A percentile compares a stretch with the other conserved stretches of the same genome.
Evolutionary conservation across 2,888 invertebrate genomes (phyloP).

Genomic region (Harpalus rufipes): DNA sequence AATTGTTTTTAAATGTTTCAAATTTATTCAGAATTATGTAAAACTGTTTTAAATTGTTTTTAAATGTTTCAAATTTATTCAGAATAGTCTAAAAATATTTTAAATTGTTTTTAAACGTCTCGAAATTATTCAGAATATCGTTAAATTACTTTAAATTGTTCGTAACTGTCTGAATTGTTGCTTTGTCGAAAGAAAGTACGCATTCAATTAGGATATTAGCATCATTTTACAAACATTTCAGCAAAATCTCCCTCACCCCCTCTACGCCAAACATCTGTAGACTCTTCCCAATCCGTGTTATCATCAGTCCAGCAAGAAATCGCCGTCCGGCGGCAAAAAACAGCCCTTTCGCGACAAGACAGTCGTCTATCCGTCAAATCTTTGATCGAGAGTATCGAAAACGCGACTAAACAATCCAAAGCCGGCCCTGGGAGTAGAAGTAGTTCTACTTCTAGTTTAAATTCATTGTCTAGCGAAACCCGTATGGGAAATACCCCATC

Average conservation of each 20-base stretch:
- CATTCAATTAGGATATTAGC: too few relatives aligned
- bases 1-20: too few relatives aligned
- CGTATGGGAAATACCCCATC: slow-evolving; percentile 64
- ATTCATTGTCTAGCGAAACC: slow-evolving; percentile 79
- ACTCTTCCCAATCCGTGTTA: slow-evolving; percentile 76
- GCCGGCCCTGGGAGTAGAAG: slow-evolving; percentile 80
- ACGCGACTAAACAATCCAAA: slow-evolving; percentile 85
- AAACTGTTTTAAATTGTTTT: too few relatives aligned
- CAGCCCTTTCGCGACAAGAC: slow-evolving; percentile 82
- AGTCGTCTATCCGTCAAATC: slow-evolving; percentile 93
- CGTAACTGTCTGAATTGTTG: too few relatives aligned
- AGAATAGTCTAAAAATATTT: too few relatives aligned
- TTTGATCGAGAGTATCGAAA: slow-evolving; percentile 94
- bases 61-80: too few relatives aligned
- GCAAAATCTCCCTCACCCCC: slow-evolving; percentile 71
- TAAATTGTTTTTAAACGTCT: too few relatives aligned
- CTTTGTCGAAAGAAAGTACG: too few relatives aligned
- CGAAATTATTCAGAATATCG: too few relatives aligned
- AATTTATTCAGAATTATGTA: too few relatives aligned
- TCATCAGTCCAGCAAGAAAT: slow-evolving; percentile 81
- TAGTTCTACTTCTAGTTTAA: slow-evolving; percentile 83
- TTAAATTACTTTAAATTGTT: too few relatives aligned
- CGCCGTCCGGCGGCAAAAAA: slow-evolving; percentile 79
- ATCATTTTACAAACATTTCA: slow-evolving; percentile 64
- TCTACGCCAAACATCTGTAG: slow-evolving; percentile 40